Conservation (phyloP, 2,113 vertebrate genomes). For the Suricata suricatta region DNA sequence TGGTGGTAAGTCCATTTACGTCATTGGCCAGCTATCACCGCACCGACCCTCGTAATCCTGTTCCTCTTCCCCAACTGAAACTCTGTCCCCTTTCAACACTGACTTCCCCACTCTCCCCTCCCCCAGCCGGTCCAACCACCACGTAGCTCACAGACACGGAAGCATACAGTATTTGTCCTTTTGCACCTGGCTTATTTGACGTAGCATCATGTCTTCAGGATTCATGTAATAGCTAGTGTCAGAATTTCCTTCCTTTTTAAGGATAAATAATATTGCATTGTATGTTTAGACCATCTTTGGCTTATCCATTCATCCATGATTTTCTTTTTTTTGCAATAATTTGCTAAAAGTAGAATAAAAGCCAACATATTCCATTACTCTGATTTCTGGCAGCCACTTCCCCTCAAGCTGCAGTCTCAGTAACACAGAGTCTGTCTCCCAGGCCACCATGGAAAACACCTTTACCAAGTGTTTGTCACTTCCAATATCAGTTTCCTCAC, state of each 20-base stretch:
- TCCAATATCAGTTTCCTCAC: background rate
- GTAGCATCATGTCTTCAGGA: background rate
- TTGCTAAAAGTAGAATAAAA: background rate
- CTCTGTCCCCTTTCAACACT: background rate
- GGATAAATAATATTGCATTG: background rate
- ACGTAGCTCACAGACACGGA: background rate
- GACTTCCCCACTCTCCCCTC: background rate
- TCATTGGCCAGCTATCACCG: background rate
- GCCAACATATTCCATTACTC: background rate
- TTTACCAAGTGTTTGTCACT: background rate
- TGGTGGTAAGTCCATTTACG: background rate
- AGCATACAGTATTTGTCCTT: background rate
- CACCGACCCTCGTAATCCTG: background rate
- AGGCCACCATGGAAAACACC: background rate
- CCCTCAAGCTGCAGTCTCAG: background rate
- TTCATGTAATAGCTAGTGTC: too few species aligned
- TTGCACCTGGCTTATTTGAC: background rate
- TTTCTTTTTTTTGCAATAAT: background rate
- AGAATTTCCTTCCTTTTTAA: background rate
- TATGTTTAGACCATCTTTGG: background rate
- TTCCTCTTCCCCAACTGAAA: background rate
- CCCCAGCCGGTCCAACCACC: background rate
- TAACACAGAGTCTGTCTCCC: background rate
- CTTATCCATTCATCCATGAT: background rate
- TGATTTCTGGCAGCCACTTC: background rate